phyloP scores from a whole-genome alignment of 2,797 vertebrate species.

The Phataginus tricuspis region DNA sequence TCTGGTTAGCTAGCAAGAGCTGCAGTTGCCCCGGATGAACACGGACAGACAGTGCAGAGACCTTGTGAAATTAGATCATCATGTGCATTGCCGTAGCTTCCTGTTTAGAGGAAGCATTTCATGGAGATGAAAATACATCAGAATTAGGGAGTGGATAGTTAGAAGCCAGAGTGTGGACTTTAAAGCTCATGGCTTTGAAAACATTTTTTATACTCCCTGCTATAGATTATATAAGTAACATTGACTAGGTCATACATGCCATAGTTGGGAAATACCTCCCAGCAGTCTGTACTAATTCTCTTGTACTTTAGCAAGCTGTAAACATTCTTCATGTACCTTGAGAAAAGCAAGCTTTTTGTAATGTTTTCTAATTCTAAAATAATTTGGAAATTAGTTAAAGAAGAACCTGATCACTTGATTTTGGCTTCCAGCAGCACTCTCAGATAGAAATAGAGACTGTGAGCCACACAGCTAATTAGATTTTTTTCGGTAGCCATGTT shows the following conservation, averaged over 20 bases:
- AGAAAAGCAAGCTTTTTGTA: neutral
- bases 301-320: neutral
- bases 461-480: neutral
- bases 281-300: neutral
- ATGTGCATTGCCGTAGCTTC: accelerated
- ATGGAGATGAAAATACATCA: neutral
- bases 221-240: neutral
- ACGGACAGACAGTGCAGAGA: accelerated
- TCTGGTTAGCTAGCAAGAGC: neutral
- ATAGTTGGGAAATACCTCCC: neutral
- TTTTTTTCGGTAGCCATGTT: neutral
- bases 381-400: neutral
- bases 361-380: neutral
- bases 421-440: neutral
- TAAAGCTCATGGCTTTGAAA: neutral
- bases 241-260: neutral
- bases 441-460: neutral
- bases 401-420: neutral
- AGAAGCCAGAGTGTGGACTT: neutral
- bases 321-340: neutral
- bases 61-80: accelerated
- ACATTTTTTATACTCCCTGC: neutral
- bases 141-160: neutral
- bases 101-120: no score
- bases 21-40: accelerated